phyloP scores from a whole-genome alignment of 2,797 vertebrate genomes.

The Numenius phaeopus region DNA sequence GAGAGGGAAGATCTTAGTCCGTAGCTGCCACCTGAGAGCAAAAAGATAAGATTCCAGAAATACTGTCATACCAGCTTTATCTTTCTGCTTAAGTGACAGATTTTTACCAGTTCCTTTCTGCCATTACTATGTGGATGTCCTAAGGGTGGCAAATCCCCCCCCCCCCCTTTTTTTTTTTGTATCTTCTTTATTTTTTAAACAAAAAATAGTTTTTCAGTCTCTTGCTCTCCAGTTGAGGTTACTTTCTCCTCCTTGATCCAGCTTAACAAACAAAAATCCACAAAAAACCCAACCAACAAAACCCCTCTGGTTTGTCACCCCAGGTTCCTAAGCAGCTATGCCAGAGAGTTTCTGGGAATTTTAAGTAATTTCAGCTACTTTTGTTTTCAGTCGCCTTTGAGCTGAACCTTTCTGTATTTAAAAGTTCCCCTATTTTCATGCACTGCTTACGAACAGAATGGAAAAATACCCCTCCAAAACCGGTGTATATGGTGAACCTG shows the following conservation, averaged over 20 bases:
- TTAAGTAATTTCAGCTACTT: not conserved
- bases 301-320: fast-evolving
- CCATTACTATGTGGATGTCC: not conserved
- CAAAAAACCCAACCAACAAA: not conserved
- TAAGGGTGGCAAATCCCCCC: not conserved
- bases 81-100: not conserved
- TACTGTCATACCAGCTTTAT: not conserved
- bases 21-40: not conserved
- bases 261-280: not conserved
- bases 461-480: not conserved
- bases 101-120: not conserved
- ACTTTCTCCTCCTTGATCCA: not conserved
- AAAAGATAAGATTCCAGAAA: not conserved
- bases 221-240: not conserved
- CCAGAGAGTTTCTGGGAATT: not conserved
- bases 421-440: not conserved
- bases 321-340: not conserved
- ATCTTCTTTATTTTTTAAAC: not conserved
- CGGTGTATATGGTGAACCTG: not conserved
- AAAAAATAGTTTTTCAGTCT: not conserved
- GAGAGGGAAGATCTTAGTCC: not conserved
- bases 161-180: not conserved
- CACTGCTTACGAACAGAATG: not conserved
- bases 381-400: not conserved
- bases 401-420: not conserved